Conservation (phyloP, 2,113 vertebrate species). For the Brachionichthys hirsutus region DNA sequence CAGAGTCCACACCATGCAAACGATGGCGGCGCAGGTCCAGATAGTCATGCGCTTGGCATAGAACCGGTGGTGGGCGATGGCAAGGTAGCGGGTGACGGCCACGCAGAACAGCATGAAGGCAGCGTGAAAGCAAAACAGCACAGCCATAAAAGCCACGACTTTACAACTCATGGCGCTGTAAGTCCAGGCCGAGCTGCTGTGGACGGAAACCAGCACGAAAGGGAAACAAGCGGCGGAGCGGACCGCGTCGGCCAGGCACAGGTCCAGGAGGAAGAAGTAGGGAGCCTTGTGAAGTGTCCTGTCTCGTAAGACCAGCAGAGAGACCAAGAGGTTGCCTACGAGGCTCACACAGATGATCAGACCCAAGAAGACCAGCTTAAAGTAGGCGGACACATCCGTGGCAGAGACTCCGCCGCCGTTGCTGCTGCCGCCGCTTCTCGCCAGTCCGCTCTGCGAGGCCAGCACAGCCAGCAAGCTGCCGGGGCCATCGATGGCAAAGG, state of each 20-base stretch:
- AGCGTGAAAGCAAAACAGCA: conserved; percentile 93
- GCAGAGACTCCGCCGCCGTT: conserved; percentile 65
- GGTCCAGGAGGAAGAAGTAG: conserved; percentile 92
- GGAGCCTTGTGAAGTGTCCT: conserved; percentile 90
- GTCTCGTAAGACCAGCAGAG: conserved; percentile 88
- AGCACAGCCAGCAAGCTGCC: conserved; percentile 77
- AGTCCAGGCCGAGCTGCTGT: conserved; percentile 90
- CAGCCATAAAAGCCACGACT: conserved; percentile 93
- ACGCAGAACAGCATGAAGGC: conserved; percentile 96
- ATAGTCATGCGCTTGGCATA: conserved; percentile 94
- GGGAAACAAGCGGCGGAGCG: conserved; percentile 92
- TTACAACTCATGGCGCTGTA: conserved; percentile 92
- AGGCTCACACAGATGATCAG: conserved; percentile 92
- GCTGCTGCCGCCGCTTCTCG: conserved; percentile 65
- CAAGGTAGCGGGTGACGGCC: conserved; percentile 93
- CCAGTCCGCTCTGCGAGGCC: conserved; percentile 80
- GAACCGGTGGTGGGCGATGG: conserved; percentile 93
- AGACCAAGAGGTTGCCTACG: conserved; percentile 87
- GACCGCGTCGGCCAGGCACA: conserved; percentile 91
- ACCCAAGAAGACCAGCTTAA: conserved; percentile 89
- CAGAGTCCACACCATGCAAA: conserved; percentile 94
- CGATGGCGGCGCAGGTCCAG: conserved; percentile 91
- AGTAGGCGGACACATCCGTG: conserved; percentile 83
- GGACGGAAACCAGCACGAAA: conserved; percentile 89
- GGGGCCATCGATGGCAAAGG: conserved; percentile 81